A percentile compares a stretch with the other conserved stretches of the same genome.
Conservation (phyloP, 2,113 vertebrate species). For the Myodes glareolus region DNA sequence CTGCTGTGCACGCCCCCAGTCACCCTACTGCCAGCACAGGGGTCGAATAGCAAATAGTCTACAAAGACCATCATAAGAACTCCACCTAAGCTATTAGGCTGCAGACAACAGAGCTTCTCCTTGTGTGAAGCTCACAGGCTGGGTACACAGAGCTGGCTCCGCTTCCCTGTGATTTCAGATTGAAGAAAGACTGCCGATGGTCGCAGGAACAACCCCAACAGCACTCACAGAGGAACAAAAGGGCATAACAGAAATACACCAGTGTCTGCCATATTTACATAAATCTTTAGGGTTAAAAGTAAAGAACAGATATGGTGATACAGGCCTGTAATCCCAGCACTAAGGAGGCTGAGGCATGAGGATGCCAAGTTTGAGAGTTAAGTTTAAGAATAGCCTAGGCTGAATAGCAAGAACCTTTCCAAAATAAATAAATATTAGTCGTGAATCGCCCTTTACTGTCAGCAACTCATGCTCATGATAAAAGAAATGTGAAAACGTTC, state of each 20-base stretch:
- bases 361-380: not conserved
- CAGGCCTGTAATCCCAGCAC: not conserved
- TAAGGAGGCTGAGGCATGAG: not conserved
- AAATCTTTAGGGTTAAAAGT: not conserved
- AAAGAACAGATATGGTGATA: not conserved
- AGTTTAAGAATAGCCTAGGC: not conserved
- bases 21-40: not conserved
- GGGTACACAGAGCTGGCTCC: not conserved
- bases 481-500: not conserved
- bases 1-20: not conserved
- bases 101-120: constrained; percentile 8
- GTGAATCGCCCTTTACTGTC: not conserved
- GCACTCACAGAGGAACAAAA: not conserved
- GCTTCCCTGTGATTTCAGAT: not conserved
- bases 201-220: not conserved
- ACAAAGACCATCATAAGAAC: constrained; percentile 23
- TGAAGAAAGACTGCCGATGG: not conserved
- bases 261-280: not conserved
- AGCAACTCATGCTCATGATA: constrained; percentile 3
- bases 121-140: not conserved
- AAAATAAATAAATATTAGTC: not conserved
- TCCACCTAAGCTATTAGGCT: not conserved
- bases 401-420: not conserved
- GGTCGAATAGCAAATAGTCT: not conserved
- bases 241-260: not conserved